Percentiles rank a stretch among this genome's conserved stretches.
Evolutionary conservation across 2,888 invertebrate genomes (phyloP).

Genomic region (Eristalinus aeneus): DNA sequence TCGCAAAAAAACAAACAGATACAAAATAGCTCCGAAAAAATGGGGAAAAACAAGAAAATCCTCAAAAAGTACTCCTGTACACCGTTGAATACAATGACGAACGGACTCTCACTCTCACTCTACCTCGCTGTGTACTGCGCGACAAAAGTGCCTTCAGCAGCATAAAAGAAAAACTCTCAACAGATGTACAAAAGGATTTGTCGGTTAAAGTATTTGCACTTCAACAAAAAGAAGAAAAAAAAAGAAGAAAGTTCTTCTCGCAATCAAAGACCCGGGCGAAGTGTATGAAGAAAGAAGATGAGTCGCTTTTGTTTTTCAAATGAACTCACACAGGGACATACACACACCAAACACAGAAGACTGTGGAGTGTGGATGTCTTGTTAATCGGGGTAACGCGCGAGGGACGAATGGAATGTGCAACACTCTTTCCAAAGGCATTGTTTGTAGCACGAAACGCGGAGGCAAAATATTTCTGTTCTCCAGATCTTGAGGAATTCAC

Average conservation of each 20-base stretch:
- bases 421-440: not conserved
- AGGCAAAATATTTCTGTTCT: not conserved
- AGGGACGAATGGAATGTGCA: not conserved
- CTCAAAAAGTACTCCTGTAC: not conserved
- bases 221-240: not conserved
- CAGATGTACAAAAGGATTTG: constrained; percentile 36
- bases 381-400: too few relatives aligned
- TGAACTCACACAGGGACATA: not conserved
- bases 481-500: not conserved
- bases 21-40: not conserved
- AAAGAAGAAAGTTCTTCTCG: constrained; percentile 19
- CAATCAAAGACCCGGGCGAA: constrained; percentile 24
- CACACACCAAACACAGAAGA: not conserved
- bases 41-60: not conserved
- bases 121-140: not conserved
- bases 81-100: not conserved
- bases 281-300: constrained; percentile 23
- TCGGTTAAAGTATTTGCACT: constrained; percentile 46
- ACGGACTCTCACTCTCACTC: not conserved
- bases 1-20: not conserved
- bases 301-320: constrained; percentile 24
- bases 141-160: constrained; percentile 35
- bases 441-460: not conserved
- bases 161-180: not conserved
- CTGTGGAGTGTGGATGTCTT: not conserved